A percentile compares a stretch with the other conserved stretches of the same genome.
phyloP scores from a whole-genome alignment of 2,797 vertebrate genomes.

The Pristis pectinata region DNA sequence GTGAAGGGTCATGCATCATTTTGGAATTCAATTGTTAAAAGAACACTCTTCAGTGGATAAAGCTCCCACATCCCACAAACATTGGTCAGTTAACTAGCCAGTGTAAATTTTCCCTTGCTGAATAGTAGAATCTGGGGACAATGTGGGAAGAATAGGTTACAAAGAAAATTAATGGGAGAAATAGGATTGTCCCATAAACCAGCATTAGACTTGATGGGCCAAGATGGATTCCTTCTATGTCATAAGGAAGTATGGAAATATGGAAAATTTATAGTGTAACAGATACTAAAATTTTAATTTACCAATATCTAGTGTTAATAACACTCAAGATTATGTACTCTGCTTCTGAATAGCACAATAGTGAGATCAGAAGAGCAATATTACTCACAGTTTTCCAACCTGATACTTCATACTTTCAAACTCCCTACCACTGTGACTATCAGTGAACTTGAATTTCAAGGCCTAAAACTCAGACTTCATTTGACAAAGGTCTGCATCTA shows the following conservation, averaged over 20 bases:
- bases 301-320: background rate
- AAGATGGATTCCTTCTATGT: no score
- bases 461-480: background rate
- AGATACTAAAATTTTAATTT: background rate
- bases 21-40: background rate
- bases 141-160: no score
- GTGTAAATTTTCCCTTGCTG: no score
- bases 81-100: no score
- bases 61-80: no score
- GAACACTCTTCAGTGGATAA: no score
- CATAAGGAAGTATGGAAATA: background rate
- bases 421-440: background rate
- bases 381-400: background rate
- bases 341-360: background rate
- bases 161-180: no score
- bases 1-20: no score
- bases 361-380: background rate
- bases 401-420: background rate
- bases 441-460: no score
- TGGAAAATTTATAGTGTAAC: background rate
- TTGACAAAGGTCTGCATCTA: background rate
- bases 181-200: no score
- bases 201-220: no score
- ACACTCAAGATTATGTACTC: background rate
- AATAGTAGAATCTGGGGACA: no score